Base-by-base conservation (phyloP, 2,888 invertebrate species). In the Drosophila maculinotata region DNA sequence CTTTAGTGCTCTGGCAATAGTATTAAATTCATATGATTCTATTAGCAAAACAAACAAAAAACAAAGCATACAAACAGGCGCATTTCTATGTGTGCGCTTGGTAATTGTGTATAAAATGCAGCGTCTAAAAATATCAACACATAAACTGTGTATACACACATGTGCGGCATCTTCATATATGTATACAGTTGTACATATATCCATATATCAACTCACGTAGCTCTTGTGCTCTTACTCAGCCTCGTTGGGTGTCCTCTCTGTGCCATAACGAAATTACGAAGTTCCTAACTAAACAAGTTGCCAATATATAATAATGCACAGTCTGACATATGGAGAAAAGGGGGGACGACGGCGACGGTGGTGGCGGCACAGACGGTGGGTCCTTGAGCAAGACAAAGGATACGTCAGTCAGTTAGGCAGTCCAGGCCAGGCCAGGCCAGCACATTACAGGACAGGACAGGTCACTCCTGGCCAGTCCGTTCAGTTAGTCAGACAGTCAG, bases 1-100 rank as follows among this genome's bases (percentile, higher is more conserved):
- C 25, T 35, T 28, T 45, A 28, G 42, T 44, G 36, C 49, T 51
- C 44, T 59, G 72, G 57, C 70, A 73, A 70, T 76, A 62, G 52
- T 71, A 76, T 84, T 75, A 75, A 75, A 67, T 70, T 76, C 65
- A 71, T 72, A 79, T 83, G 78, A 86, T 87, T 87, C 88, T 87
- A 87, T 84, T 87, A 84, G 76, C 67, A 69, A 65, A 69, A 60
- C 78, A 79, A 87, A 85, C 75, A 85, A 58, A n/a, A 62, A 38
- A 45, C 39, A 48, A 17, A 38, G 38, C 45, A 48, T 20, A 64
- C 28, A 45, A 4, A 53, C 25, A 48, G 12, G 36, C 0, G 7
- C 12, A n/a, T 10, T 8, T 9, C n/a, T 12, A 10, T 28, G 28
- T 33, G 28, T 26, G 17, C 31, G 42, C 25, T 30, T 58, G 52